Base-by-base conservation (phyloP, 1,140 invertebrate species). In the Caenorhabditis brenneri region DNA sequence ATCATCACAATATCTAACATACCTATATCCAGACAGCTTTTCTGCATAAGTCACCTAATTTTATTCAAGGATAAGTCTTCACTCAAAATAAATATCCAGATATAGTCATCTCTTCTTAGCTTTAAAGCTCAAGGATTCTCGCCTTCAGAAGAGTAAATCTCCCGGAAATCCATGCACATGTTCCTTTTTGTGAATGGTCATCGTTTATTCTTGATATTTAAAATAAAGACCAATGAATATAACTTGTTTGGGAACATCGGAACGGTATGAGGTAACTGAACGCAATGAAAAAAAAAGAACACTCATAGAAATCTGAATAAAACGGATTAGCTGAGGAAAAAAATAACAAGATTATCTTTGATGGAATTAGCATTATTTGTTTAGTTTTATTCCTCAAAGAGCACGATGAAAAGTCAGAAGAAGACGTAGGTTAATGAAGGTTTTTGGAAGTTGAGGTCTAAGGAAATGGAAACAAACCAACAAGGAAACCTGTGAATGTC, bases 341-440 rank as follows among this genome's bases (percentile, higher is more conserved):
- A 65, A 65, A 65, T 65, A 65, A 65, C 58, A 65, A 36, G 58
- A 65, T 65, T 65, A 65, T 19, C n/a, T n/a, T n/a, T 9, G 7
- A n/a, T 65, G 29, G 15, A 19, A 65, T 10, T 7, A n/a, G 19
- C 15, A 19, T 5, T 33, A 65, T 65, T 33, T 33, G 3, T 65
- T 58, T 58, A 12, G n/a, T 65, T 65, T 19, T 22, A 33, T 33
- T 65, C n/a, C 31, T 65, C 58, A 65, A 65, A 33, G 31, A 65
- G 31, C 58, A 65, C 58, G 36, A 65, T 16, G 3, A 16, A 19
- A 33, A 65, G 29, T 65, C 29, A 33, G 58, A 65, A 19, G 58
- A 65, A 65, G 31, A 65, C 53, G 58, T 36, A 65, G 16, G 36
- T n/a, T n/a, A n/a, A n/a, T n/a, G n/a, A n/a, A n/a, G n/a, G n/a